phyloP scores from a whole-genome alignment of 2,888 invertebrate species.

The Idaea aversata region DNA sequence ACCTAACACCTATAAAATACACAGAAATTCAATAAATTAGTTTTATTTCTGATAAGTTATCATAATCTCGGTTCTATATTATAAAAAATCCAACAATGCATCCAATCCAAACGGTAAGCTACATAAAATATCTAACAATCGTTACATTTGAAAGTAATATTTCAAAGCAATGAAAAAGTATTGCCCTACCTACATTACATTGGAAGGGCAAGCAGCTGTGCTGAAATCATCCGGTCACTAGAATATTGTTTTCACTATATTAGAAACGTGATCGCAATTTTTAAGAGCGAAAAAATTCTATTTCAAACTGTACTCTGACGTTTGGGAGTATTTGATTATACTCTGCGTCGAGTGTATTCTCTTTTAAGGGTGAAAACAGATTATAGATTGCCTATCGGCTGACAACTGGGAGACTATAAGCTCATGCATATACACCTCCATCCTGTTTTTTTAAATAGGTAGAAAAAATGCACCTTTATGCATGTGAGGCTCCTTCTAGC shows the following conservation, averaged over 20 bases:
- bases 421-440: too few relatives aligned
- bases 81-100: constrained; percentile 26
- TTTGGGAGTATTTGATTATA: constrained; percentile 72
- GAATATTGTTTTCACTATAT: constrained; percentile 82
- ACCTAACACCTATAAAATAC: too few relatives aligned
- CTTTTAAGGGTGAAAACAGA: constrained; percentile 14
- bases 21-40: too few relatives aligned
- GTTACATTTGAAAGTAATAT: constrained; percentile 60
- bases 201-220: constrained; percentile 75
- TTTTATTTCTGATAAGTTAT: too few relatives aligned
- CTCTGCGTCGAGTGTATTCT: constrained; percentile 54
- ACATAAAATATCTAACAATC: constrained; percentile 16
- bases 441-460: too few relatives aligned
- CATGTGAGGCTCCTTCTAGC: too few relatives aligned
- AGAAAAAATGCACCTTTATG: too few relatives aligned
- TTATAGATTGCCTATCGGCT: not conserved
- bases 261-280: constrained; percentile 81
- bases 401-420: not conserved
- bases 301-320: constrained; percentile 67
- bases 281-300: constrained; percentile 79
- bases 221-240: constrained; percentile 80
- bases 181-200: constrained; percentile 66
- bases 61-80: too few relatives aligned
- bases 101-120: constrained; percentile 13
- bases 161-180: constrained; percentile 64